phyloP scores from a whole-genome alignment of 2,113 vertebrate species.

The Prolemur simus region DNA sequence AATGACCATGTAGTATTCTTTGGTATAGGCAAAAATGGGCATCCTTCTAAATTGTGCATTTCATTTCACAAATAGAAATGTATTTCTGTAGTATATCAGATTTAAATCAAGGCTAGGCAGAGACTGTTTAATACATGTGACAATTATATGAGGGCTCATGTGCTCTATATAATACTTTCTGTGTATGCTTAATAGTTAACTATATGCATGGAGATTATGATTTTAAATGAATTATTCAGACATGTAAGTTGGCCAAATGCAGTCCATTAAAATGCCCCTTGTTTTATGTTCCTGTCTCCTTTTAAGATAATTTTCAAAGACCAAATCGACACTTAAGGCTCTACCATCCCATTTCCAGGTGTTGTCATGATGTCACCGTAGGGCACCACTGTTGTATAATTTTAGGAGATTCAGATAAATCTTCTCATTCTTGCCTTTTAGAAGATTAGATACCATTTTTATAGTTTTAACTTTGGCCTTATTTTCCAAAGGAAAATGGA shows the following conservation, averaged over 20 bases:
- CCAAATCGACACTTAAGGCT: background rate
- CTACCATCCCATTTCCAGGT: background rate
- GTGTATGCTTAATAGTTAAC: background rate
- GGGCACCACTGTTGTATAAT: background rate
- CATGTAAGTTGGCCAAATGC: background rate
- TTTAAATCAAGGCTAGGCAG: slow-evolving; percentile 18
- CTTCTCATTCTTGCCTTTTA: background rate
- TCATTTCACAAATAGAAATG: background rate
- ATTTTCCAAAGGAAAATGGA: background rate
- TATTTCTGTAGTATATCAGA: background rate
- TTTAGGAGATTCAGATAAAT: slow-evolving; percentile 14
- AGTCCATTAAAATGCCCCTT: slow-evolving; percentile 49
- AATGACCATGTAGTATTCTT: background rate
- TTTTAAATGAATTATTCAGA: slow-evolving; percentile 63
- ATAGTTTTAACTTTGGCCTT: background rate
- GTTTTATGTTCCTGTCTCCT: slow-evolving; percentile 51
- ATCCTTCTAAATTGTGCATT: background rate
- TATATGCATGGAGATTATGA: background rate
- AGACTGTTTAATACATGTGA: background rate
- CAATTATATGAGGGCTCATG: background rate
- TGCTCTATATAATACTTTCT: background rate
- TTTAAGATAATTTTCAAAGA: slow-evolving; percentile 53
- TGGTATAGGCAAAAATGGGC: background rate
- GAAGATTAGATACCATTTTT: background rate
- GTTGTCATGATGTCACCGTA: background rate